Evolutionary conservation across 2,113 vertebrate species (phyloP).

Genomic region (Macaca mulatta): DNA sequence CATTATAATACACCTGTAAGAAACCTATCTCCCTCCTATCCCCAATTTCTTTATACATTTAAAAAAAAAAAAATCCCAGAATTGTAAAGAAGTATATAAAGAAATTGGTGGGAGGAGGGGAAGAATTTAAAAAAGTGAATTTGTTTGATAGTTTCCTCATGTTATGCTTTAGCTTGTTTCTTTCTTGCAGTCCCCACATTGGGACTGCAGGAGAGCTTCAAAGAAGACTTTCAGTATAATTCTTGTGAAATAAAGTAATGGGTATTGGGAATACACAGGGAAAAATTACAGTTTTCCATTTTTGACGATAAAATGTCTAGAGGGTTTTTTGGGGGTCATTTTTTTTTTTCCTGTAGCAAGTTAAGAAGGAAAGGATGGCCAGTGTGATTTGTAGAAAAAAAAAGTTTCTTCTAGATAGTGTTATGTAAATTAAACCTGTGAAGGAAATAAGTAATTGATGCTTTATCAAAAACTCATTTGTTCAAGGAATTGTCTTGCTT

Average conservation of each 20-base stretch:
- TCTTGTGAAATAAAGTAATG: neutral
- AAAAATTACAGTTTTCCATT: neutral
- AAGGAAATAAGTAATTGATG: slow-evolving; percentile 1
- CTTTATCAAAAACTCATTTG: slow-evolving; percentile 12
- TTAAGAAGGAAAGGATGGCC: slow-evolving; percentile 46
- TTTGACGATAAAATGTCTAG: neutral
- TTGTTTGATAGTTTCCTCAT: too few relatives aligned
- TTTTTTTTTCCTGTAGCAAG: neutral
- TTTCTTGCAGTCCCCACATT: neutral
- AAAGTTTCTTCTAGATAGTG: neutral
- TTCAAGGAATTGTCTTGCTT: slow-evolving; percentile 36
- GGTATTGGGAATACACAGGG: neutral
- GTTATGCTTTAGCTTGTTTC: too few relatives aligned
- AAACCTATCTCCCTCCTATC: neutral
- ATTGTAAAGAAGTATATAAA: too few relatives aligned
- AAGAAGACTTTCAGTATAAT: neutral
- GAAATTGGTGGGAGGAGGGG: too few relatives aligned
- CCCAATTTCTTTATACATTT: neutral
- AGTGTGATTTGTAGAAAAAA: neutral
- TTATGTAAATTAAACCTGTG: neutral
- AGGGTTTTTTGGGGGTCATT: slow-evolving; percentile 1
- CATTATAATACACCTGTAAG: neutral
- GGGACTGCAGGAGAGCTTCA: neutral
- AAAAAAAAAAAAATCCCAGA: neutral
- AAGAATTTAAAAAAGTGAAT: too few relatives aligned